Evolutionary conservation across 2,797 vertebrate species (phyloP).

Genomic region (Acrossocheilus wenchowensis): DNA sequence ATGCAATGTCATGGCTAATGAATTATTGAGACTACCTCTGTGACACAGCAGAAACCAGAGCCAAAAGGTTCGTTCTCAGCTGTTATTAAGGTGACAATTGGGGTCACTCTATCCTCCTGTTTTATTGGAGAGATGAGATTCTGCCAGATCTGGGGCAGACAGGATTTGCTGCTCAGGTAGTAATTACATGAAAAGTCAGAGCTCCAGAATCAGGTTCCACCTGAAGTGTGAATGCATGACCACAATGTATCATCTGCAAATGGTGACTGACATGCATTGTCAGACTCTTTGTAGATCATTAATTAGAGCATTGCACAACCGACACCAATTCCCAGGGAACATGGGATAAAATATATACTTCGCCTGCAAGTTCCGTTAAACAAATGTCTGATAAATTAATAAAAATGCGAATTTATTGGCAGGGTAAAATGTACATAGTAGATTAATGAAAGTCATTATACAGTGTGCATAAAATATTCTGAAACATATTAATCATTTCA

Average conservation of each 20-base stretch:
- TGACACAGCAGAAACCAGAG: conserved; percentile 40
- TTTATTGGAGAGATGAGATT: conserved; percentile 4
- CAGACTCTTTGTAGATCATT: background rate
- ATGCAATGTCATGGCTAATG: conserved; percentile 21
- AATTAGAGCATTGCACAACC: background rate
- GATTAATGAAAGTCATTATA: background rate
- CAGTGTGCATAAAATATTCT: background rate
- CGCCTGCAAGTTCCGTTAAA: background rate
- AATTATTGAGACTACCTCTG: conserved; percentile 41
- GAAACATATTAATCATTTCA: conserved; percentile 19
- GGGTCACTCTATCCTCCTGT: conserved; percentile 36
- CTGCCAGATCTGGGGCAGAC: conserved; percentile 3
- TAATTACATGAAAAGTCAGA: conserved; percentile 25
- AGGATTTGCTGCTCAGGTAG: background rate
- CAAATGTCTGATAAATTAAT: conserved; percentile 5
- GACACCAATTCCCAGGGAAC: background rate
- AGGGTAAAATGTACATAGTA: background rate
- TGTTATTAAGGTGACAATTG: conserved; percentile 11
- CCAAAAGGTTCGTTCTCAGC: conserved; percentile 18
- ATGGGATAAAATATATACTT: background rate
- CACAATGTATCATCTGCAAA: background rate
- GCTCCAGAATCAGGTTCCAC: conserved; percentile 19
- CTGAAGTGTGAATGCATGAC: background rate
- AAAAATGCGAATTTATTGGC: background rate
- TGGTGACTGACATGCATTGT: conserved; percentile 8